Evolutionary conservation across 2,113 vertebrate genomes (phyloP).

Genomic region (Scomber japonicus): DNA sequence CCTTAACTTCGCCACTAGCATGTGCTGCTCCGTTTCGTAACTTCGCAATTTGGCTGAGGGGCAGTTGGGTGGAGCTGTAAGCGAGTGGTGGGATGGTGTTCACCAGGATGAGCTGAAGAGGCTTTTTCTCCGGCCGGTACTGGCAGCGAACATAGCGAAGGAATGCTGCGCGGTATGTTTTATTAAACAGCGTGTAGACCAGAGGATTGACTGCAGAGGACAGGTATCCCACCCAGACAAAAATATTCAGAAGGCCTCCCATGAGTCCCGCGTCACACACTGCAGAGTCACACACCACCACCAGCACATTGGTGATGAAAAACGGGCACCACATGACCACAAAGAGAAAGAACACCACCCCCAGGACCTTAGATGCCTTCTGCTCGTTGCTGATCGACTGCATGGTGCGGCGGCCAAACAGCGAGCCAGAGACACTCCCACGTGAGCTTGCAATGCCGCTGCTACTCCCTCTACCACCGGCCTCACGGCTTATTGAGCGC

Average conservation of each 20-base stretch:
- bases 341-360: constrained; percentile 97
- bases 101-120: constrained; percentile 93
- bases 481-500: constrained; percentile 88
- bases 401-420: constrained; percentile 90
- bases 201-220: constrained; percentile 96
- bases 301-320: constrained; percentile 97
- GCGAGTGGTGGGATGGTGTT: constrained; percentile 94
- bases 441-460: constrained; percentile 21
- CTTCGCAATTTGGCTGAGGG: constrained; percentile 80
- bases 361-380: constrained; percentile 97
- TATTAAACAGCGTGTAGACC: constrained; percentile 95
- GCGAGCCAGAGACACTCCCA: constrained; percentile 42
- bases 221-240: constrained; percentile 98
- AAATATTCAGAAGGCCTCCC: constrained; percentile 91
- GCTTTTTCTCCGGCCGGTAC: constrained; percentile 92
- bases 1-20: background rate
- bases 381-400: constrained; percentile 98
- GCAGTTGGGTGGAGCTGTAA: constrained; percentile 89
- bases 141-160: constrained; percentile 92
- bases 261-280: constrained; percentile 87
- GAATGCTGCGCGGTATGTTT: constrained; percentile 94
- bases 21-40: constrained; percentile 78
- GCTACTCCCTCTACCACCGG: constrained; percentile 44
- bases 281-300: constrained; percentile 88
- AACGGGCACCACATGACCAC: constrained; percentile 99